phyloP scores from a whole-genome alignment of 2,888 invertebrate species.

The Oscheius sp. region DNA sequence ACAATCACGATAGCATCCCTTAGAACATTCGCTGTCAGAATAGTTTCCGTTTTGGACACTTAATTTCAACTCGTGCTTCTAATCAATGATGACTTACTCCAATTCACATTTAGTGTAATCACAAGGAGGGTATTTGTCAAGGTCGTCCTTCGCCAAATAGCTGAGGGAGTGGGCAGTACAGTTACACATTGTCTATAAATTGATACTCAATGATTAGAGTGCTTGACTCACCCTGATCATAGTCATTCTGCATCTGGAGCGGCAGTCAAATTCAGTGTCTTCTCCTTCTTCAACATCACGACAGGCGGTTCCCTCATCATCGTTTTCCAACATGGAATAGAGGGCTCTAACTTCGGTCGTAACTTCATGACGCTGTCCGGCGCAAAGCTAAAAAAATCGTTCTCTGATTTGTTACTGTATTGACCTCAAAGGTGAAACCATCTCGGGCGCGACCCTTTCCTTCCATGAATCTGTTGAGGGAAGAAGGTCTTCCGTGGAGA shows the following conservation, averaged over 20 bases:
- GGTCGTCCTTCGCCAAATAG: slow-evolving; percentile 59
- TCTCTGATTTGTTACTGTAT: background rate
- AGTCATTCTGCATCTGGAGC: slow-evolving; percentile 63
- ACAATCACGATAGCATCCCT: slow-evolving; percentile 64
- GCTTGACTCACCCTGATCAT: slow-evolving; percentile 50
- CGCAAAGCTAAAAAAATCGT: slow-evolving; percentile 54
- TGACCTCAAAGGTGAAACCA: slow-evolving; percentile 64
- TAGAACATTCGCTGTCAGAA: slow-evolving; percentile 61
- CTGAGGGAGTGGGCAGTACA: slow-evolving; percentile 62
- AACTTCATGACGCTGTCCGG: slow-evolving; percentile 64
- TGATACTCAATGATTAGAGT: background rate
- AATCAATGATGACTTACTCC: slow-evolving; percentile 51
- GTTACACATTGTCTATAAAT: slow-evolving; percentile 56
- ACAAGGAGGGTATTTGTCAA: slow-evolving; percentile 60
- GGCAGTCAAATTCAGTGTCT: slow-evolving; percentile 67
- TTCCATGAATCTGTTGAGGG: slow-evolving; percentile 66
- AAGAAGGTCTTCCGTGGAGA: slow-evolving; percentile 67
- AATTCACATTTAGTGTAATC: slow-evolving; percentile 64
- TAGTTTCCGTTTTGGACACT: slow-evolving; percentile 65
- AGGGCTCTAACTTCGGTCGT: slow-evolving; percentile 62
- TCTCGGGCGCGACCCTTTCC: slow-evolving; percentile 65
- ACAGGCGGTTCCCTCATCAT: slow-evolving; percentile 66
- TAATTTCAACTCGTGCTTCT: slow-evolving; percentile 2
- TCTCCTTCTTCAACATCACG: slow-evolving; percentile 62
- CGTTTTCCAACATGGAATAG: slow-evolving; percentile 67